Base-by-base conservation (phyloP, 2,113 vertebrate genomes). In the Austrofundulus limnaeus region DNA sequence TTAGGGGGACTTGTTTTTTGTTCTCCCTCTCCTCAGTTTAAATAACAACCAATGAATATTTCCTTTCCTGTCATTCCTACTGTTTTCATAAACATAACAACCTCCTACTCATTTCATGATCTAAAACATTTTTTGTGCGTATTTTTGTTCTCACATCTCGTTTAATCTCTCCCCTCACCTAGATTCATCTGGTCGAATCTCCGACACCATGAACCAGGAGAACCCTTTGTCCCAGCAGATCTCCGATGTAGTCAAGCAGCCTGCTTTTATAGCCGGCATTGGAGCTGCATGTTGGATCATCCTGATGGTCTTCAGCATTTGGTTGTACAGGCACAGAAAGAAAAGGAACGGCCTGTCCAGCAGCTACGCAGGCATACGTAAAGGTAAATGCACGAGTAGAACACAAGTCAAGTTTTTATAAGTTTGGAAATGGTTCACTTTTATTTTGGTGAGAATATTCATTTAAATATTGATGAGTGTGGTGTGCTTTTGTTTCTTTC, bases 261-360 rank as follows among this genome's bases (percentile, higher is more conserved):
- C 97, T 0, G 97, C 97, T 0, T 99, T 99, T 52, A 99, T 99
- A 31, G 97, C 96, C 0, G 97, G 97, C 9, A 98, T 99, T 0
- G 97, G 97, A 2, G 96, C 96, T 0, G 96, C 96, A 4, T 98
- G 96, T 47, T 99, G 97, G 97, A 95, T 99, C 81, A 96, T 98
- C 83, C 94, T 99, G 48, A 97, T 98, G 96, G 94, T 98, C 58
- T 99, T 98, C 87, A 98, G 97, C 80, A 93, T 98, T 91, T 99
- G 97, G 97, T 85, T 99, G 0, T 99, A 99, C 63, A 91, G 96
- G 0, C 96, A 98, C 84, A 84, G 95, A 20, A 98, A 98, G 92
- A 99, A 99, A 76, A 90, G 97, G 65, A 96, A 85, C 0, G 96
- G 96, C 3, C 94, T 98, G 46, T 92, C 92, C 53, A 97, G 93